These are phyloP conservation scores for Pyrocephalus nanus DNA, from an alignment of 2,797 vertebrate genomes.

Conservation along the genomic window DNA sequence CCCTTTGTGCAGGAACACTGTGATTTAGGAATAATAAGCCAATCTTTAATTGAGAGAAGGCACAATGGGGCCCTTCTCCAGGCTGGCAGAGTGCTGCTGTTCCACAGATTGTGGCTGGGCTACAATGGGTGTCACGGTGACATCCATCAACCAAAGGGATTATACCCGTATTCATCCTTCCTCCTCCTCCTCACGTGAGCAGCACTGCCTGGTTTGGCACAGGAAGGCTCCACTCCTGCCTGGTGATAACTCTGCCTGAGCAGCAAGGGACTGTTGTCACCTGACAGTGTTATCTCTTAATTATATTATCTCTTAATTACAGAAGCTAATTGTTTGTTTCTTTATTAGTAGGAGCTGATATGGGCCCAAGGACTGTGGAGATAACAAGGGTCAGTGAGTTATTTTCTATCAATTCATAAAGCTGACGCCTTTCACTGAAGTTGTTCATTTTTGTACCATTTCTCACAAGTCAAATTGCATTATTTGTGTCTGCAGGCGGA, in stretches of 20 bases:
- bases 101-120: not conserved
- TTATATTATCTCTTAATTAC: constrained; percentile 63
- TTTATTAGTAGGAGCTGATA: constrained; percentile 74
- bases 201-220: not conserved
- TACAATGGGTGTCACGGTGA: not conserved
- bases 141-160: not conserved
- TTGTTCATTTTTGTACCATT: not conserved
- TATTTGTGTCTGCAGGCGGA: not conserved
- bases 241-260: constrained; percentile 37
- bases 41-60: constrained; percentile 13
- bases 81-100: not conserved
- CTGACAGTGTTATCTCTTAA: constrained; percentile 49
- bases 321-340: constrained; percentile 64
- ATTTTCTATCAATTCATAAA: constrained; percentile 8
- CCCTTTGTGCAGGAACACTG: not conserved
- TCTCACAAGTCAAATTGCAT: not conserved
- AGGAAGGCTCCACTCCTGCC: not conserved
- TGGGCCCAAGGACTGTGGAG: constrained; percentile 84
- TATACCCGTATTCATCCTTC: not conserved
- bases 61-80: constrained; percentile 21
- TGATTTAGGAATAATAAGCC: constrained; percentile 11
- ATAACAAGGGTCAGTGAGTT: constrained; percentile 85
- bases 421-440: not conserved
- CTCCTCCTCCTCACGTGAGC: not conserved
- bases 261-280: constrained; percentile 17